Conservation (phyloP, 1,140 invertebrate species). For the Drosophila biarmipes region DNA sequence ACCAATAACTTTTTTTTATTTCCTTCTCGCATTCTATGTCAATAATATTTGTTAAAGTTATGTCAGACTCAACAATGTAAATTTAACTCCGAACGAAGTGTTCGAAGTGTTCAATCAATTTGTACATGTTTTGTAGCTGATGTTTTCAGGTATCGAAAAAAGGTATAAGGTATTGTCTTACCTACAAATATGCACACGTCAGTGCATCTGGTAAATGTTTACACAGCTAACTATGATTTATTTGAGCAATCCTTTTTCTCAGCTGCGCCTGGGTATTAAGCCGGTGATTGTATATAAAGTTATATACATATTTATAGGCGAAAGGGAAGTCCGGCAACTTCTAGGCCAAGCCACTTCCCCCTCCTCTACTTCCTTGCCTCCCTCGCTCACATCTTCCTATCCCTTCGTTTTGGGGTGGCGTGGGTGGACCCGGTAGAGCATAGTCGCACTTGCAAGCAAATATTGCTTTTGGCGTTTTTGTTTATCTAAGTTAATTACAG, state of each 20-base stretch:
- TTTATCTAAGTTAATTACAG: conserved; percentile 83
- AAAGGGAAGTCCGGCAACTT: conserved; percentile 13
- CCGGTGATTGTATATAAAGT: background rate
- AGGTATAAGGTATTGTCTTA: conserved; percentile 37
- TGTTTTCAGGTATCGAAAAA: conserved; percentile 25
- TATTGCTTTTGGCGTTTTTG: conserved; percentile 60
- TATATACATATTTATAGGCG: background rate
- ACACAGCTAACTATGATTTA: conserved; percentile 80
- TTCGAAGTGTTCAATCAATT: too few relatives aligned
- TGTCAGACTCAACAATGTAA: conserved; percentile 20
- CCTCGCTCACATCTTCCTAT: background rate
- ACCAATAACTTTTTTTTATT: too few relatives aligned
- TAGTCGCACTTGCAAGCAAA: conserved; percentile 33
- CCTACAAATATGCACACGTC: conserved; percentile 11
- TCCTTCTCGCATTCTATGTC: background rate
- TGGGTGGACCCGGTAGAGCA: conserved; percentile 29
- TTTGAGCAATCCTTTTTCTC: conserved; percentile 70
- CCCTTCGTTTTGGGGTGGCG: background rate
- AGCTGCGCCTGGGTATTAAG: conserved; percentile 46
- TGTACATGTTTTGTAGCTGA: background rate
- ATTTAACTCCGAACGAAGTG: too few relatives aligned
- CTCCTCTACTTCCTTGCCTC: background rate
- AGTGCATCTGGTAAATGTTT: conserved; percentile 54
- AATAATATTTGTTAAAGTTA: conserved; percentile 6
- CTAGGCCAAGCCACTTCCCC: conserved; percentile 1